Base-by-base conservation (phyloP, 2,888 invertebrate species). In the Dasysyrphus albostriatus region DNA sequence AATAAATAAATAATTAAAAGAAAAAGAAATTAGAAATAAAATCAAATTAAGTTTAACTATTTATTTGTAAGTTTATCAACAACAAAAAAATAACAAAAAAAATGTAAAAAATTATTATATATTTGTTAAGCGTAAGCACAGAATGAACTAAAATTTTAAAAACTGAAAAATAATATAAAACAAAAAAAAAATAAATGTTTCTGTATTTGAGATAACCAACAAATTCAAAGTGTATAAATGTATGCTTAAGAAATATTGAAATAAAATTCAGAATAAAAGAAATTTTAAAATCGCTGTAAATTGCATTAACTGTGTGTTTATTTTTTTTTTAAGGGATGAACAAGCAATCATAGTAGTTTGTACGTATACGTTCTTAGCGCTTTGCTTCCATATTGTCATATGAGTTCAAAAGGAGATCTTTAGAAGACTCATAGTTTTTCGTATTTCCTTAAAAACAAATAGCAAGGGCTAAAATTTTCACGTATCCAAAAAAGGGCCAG, bases 241-340 rank as follows among this genome's bases (percentile, higher is more conserved):
- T 82, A 75, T 87, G 87, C 82, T 79, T 77, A 61, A 14, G 59
- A 51, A 51, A 67, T 80, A 77, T 78, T 72, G 78, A 78, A 82
- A 78, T 72, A 70, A 72, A 79, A 75, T 79, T 87, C 83, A 54
- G 76, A 88, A 79, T 79, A 82, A 87, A 88, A 72, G 10, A 80
- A 59, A 63, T 69, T 67, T 14, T 47, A 12, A 34, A 63, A 72
- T 69, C 76, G 88, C 83, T 83, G 79, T 88, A 80, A 83, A 83
- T 83, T 80, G 83, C 74, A 70, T 24, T 10, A 51, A n/a, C 6
- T 24, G 39, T 14, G 12, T n/a, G 3, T 77, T 34, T 54, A 19
- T 51, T 42, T 54, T 32, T 24, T 24, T 24, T 24, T 1, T 24
- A 24, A 2, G 24, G 24, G 24, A 2, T 24, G 24, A 24, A 24